These are phyloP conservation scores for Athalia rosae DNA, from an alignment of 2,888 invertebrate genomes.

Conservation along the genomic window DNA sequence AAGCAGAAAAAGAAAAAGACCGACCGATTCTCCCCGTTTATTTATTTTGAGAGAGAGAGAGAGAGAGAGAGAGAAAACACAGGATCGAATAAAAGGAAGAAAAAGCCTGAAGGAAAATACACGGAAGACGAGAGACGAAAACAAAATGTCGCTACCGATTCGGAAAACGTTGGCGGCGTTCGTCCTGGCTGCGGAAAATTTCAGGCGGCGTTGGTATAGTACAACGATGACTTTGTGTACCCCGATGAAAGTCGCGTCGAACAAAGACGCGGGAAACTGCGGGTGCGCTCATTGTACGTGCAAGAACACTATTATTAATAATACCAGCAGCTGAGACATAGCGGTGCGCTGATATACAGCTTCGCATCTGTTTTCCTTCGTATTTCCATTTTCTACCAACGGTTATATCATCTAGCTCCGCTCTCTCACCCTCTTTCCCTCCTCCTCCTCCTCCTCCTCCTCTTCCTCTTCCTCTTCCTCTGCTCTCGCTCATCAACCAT, in stretches of 20 bases:
- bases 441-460: too few species aligned
- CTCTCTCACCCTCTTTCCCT: too few species aligned
- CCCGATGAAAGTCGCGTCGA: conserved; percentile 34
- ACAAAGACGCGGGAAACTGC: conserved; percentile 19
- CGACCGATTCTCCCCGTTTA: too few species aligned
- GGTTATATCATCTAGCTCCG: too few species aligned
- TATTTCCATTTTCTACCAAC: conserved; percentile 11
- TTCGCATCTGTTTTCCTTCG: conserved; percentile 6
- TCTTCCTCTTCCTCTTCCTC: too few species aligned
- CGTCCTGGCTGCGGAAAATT: conserved; percentile 24
- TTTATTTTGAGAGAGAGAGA: neutral
- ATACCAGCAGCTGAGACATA: conserved; percentile 8
- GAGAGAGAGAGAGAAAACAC: too few species aligned
- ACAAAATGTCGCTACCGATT: conserved; percentile 17
- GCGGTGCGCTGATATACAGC: neutral
- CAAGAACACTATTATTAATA: conserved; percentile 26
- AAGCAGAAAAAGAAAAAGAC: neutral
- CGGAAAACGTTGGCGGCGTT: conserved; percentile 7
- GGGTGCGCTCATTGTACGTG: conserved; percentile 12
- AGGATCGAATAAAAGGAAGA: neutral
- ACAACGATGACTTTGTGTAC: neutral
- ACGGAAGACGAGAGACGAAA: neutral
- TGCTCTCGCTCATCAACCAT: too few species aligned
- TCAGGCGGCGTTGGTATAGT: conserved; percentile 9
- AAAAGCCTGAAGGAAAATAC: neutral